Base-by-base conservation (phyloP, 2,888 invertebrate species). In the Allophyes oxyacanthae region DNA sequence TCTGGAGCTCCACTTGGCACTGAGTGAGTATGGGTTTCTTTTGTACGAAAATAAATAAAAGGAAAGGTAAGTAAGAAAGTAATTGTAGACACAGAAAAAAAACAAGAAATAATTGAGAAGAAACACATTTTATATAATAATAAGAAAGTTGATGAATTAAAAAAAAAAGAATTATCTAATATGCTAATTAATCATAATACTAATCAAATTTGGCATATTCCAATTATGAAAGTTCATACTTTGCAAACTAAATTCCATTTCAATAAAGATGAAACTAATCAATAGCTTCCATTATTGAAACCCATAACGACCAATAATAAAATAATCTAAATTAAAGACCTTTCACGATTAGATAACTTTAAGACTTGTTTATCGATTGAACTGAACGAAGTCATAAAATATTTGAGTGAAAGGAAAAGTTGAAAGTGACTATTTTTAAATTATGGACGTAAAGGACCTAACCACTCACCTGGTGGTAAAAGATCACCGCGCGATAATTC, bases 1-100 rank as follows among this genome's bases (percentile, higher is more conserved):
- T 95, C 95, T 2, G 95, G 95, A 2, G 95, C 95, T 6, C 95
- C 95, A 11, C 86, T 95, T 67, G 96, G 95, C 37, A 95, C 94
- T 75, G 95, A 96, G 95, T 96, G 78, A 94, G 95, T 92, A 56
- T 10, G 0, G 9, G 15, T 40, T 45, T 43, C n/a, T n/a, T n/a
- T n/a, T n/a, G n/a, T n/a, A n/a, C n/a, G n/a, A 26, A 15, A 4
- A 8, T 28, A 28, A 28, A 28, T 8, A 28, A 28, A 8, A 28
- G 6, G 6, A 28, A 8, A 8, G 7, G 7, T 28, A 28, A 8
- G 3, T 6, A 28, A 28, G 8, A 8, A 1, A 28, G 28, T 4
- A 28, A 28, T 2, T 2, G 7, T 4, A 6, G 28, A 28, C 7
- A 8, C 6, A 28, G 2, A 28, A 28, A 20, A 20, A n/a, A n/a